Base-by-base conservation (phyloP, 2,888 invertebrate species). In the Ormyrus pomaceus region DNA sequence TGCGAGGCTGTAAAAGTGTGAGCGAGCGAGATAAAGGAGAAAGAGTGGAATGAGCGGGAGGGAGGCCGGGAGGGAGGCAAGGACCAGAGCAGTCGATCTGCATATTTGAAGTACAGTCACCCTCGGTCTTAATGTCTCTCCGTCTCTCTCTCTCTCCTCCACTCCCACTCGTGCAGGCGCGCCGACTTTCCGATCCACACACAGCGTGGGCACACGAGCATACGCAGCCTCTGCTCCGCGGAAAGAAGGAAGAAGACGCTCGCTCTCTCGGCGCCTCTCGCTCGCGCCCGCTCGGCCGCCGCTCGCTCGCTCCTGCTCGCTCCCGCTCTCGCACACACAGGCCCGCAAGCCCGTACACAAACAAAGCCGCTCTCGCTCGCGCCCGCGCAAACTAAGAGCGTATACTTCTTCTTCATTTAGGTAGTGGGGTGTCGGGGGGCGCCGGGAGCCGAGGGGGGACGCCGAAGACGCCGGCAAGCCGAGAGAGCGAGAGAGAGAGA, bases 351-450 rank as follows among this genome's bases (percentile, higher is more conserved):
- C 62, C 71, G 68, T 73, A 74, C 77, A 82, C 82, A 82, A 79
- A 82, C 83, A 83, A 83, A 84, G 80, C 80, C 80, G 56, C 53
- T 59, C 66, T 66, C 71, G 72, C 76, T 75, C 70, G 82, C 76
- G 82, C 83, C 77, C 84, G 83, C 83, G 82, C 84, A 82, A 85
- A 84, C 84, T 85, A 82, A 82, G 83, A 83, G 82, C 85, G 84
- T 83, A 84, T 82, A 85, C 83, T 85, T 84, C 84, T 84, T 85
- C 84, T 86, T 84, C 84, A 85, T 85, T 85, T 85, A 83, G 81
- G 82, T 79, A 70, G 81, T 66, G 79, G 79, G 81, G 80, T 80
- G 79, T 62, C 77, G 76, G 50, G 72, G 79, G 19, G 19, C 19
- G 19, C 1, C 19, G 19, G 19, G 19, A 19, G 19, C 19, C 19